These are phyloP conservation scores for Sorex maritimensis DNA, from an alignment of 2,797 vertebrate species.

Conservation along the genomic window DNA sequence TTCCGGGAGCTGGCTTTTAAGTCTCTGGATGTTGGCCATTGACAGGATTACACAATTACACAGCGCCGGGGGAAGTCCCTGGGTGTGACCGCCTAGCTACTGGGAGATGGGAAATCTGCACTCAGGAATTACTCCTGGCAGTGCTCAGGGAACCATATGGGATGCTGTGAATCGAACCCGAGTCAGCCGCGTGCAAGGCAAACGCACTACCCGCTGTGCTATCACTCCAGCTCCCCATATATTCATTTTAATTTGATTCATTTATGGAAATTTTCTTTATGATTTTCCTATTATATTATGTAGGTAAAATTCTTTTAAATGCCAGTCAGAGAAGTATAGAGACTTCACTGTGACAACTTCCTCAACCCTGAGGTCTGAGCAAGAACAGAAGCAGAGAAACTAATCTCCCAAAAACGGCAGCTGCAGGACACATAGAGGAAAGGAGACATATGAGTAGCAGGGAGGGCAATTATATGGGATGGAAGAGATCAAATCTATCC, in stretches of 20 bases:
- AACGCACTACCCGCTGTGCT: too few species aligned
- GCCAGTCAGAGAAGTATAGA: not conserved
- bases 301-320: slow-evolving; percentile 42
- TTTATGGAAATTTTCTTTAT: slow-evolving; percentile 32
- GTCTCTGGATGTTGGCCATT: too few species aligned
- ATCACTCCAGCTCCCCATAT: too few species aligned
- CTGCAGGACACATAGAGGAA: not conserved
- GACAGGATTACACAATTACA: too few species aligned
- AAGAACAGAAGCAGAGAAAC: slow-evolving; percentile 33
- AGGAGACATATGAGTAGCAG: not conserved
- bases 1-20: too few species aligned
- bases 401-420: not conserved
- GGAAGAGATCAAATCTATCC: slow-evolving; percentile 27
- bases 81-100: too few species aligned
- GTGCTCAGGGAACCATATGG: too few species aligned
- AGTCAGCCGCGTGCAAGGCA: too few species aligned
- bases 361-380: slow-evolving; percentile 25
- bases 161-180: too few species aligned
- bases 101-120: too few species aligned
- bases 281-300: slow-evolving; percentile 34
- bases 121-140: too few species aligned
- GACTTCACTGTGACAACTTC: slow-evolving; percentile 28
- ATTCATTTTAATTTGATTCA: slow-evolving; percentile 45
- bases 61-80: too few species aligned
- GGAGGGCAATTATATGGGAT: slow-evolving; percentile 37